These are phyloP conservation scores for Zalophus californianus DNA, from an alignment of 2,797 vertebrate genomes.

Conservation along the genomic window DNA sequence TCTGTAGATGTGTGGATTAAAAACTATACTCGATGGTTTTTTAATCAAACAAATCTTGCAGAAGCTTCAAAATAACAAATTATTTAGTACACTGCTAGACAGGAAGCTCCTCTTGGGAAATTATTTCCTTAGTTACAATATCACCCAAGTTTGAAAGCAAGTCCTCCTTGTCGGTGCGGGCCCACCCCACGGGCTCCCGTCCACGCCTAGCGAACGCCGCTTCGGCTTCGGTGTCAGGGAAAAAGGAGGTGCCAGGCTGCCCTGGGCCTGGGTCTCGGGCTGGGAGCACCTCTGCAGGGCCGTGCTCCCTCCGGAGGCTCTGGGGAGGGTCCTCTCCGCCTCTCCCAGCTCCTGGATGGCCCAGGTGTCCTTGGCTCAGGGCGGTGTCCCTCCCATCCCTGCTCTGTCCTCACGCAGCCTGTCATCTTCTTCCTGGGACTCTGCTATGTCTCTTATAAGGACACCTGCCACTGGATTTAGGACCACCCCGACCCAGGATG, in stretches of 20 bases:
- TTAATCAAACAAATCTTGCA: constrained; percentile 53
- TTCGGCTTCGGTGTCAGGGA: accelerated
- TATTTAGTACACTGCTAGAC: not conserved
- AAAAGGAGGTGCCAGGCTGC: not conserved
- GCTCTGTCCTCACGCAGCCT: not conserved
- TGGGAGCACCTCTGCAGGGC: not conserved
- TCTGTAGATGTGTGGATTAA: constrained; percentile 51
- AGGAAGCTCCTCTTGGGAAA: constrained; percentile 45
- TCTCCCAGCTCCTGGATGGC: not conserved
- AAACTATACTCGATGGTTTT: not conserved
- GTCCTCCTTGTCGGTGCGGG: accelerated
- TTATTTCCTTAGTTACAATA: not conserved
- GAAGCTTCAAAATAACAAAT: constrained; percentile 63
- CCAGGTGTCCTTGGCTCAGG: not conserved
- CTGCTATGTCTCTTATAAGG: not conserved
- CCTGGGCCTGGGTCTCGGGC: not conserved
- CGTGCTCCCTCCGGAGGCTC: accelerated
- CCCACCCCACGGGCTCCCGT: accelerated
- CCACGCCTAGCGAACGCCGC: accelerated
- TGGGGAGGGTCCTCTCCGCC: not conserved
- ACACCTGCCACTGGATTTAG: not conserved
- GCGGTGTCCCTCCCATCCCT: not conserved
- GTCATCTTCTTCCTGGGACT: not conserved
- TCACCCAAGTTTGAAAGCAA: not conserved
- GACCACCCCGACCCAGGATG: not conserved